Evolutionary conservation across 2,888 invertebrate genomes (phyloP), one percentile per base, ranked within the genome.

Genomic region (Pristionchus exspectatus): DNA sequence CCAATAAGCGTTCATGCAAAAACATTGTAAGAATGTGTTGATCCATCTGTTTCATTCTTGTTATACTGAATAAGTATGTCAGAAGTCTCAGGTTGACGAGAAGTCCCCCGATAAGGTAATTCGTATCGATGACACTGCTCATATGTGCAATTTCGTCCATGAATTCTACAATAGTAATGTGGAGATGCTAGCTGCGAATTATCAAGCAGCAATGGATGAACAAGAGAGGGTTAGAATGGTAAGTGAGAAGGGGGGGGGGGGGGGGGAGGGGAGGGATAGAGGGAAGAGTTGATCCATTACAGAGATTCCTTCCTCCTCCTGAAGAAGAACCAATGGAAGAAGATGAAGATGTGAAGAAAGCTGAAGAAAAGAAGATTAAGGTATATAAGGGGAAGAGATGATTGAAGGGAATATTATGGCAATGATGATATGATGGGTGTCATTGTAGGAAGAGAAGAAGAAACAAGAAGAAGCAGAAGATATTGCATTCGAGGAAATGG

Each of bases 101-200:
- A 92, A 94, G 12, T 92, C 94, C 7, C 93, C 94, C 10, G 91
- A 89, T 18, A 91, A 92, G 27, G 96, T 96, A 10, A 96, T 97
- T 94, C 96, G 97, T 72, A 96, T 97, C 30, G 96, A 97, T 91
- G 97, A 98, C 95, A 98, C 99, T 97, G 97, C 97, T 1, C 97
- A 98, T 95, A 98, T 98, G 97, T 98, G 98, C 0, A 97, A 97
- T 95, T 98, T 97, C 96, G 98, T 99, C 0, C 98, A 97, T 95
- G 97, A 98, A 94, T 97, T 98, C 96, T 99, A 99, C 95, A 96
- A 97, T 95, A 96, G 97, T 88, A 97, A 95, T 87, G 77, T 95
- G 90, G 92, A 91, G 16, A 87, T 91, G 1, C 83, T 95, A 90
- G 91, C 91, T 59, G 90, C 90, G 14, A 90, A 91, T 10, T 93